Evolutionary conservation across 2,888 invertebrate species (phyloP), one percentile per base, ranked within the genome.

Genomic region (Parnassius glacialis): DNA sequence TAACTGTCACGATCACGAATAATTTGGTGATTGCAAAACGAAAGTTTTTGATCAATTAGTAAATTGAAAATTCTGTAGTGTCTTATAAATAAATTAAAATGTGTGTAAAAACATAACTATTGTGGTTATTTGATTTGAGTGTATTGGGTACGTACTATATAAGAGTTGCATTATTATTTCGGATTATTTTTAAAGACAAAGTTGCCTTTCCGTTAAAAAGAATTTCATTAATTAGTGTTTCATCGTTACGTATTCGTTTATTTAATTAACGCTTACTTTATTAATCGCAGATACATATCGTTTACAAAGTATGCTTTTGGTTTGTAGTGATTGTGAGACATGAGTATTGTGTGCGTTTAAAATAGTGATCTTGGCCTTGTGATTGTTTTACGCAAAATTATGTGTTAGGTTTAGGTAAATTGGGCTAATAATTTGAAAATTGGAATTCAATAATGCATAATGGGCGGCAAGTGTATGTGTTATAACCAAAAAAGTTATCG

Each of bases 401-500:
- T 43, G 10, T 43, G 11, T 11, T 43, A 43, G 11, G 43, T 11
- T 20, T 43, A 43, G 25, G 34, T 34, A 7, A 34, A 43, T 43
- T 43, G 10, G 10, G 9, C 43, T 34, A 11, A 43, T 43, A 11
- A 9, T 43, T 43, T 43, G 11, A 43, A 11, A 11, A 43, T 11
- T 43, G 43, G 11, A 43, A 13, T 13, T n/a, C 13, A 48, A 48
- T 10, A 42, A 2, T 13, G 11, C 80, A 68, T 69, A 70, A 88
- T 89, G 84, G 86, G 85, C 72, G 87, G 89, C 88, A 89, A 89
- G 88, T 87, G 68, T 67, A 66, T 54, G 60, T 48, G 34, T 48
- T 48, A 48, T 9, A 43, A 11, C 43, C 10, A 11, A 10, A 43
- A 43, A 43, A 43, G 10, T 10, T 43, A 43, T 34, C 34, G 34